Conservation (phyloP, 30 jellyfish, hydroid and myxozoan species). For the Euphysa ruthae region DNA sequence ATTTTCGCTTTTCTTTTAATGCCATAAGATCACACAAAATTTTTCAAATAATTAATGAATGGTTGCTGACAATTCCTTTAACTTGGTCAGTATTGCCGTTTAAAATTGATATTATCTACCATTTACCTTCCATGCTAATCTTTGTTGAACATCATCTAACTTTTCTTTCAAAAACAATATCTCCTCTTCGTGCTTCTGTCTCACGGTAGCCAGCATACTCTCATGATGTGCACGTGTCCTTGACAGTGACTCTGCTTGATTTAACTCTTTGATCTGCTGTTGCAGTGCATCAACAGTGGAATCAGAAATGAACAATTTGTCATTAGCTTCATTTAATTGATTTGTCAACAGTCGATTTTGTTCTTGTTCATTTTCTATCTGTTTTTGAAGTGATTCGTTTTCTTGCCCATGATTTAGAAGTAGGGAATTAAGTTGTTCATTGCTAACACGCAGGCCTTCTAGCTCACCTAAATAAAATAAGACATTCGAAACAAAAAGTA, state of each 20-base stretch:
- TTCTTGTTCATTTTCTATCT: slow-evolving; percentile 30
- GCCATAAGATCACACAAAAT: too few species aligned
- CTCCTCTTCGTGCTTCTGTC: slow-evolving; percentile 86
- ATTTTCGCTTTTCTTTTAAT: too few species aligned
- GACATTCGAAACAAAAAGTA: not conserved
- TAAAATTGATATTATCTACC: too few species aligned
- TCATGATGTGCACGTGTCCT: slow-evolving; percentile 82
- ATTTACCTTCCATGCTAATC: slow-evolving; percentile 79
- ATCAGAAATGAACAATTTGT: slow-evolving; percentile 55
- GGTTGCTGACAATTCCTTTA: too few species aligned
- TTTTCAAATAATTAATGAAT: too few species aligned
- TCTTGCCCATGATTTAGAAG: slow-evolving; percentile 24
- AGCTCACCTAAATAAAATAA: slow-evolving; percentile 43
- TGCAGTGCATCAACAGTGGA: slow-evolving; percentile 54
- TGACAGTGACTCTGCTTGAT: slow-evolving; percentile 67
- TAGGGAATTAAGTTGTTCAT: slow-evolving; percentile 38
- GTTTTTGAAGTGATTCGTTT: not conserved
- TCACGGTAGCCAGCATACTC: slow-evolving; percentile 48
- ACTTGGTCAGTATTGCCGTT: too few species aligned
- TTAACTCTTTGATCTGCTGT: slow-evolving; percentile 53
- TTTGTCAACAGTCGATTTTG: not conserved
- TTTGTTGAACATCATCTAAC: slow-evolving; percentile 60
- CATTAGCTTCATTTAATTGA: slow-evolving; percentile 37
- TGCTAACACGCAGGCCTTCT: slow-evolving; percentile 53
- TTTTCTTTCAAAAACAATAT: slow-evolving; percentile 55